Evolutionary conservation across 2,113 vertebrate species (phyloP).

Genomic region (Chaetops frenatus): DNA sequence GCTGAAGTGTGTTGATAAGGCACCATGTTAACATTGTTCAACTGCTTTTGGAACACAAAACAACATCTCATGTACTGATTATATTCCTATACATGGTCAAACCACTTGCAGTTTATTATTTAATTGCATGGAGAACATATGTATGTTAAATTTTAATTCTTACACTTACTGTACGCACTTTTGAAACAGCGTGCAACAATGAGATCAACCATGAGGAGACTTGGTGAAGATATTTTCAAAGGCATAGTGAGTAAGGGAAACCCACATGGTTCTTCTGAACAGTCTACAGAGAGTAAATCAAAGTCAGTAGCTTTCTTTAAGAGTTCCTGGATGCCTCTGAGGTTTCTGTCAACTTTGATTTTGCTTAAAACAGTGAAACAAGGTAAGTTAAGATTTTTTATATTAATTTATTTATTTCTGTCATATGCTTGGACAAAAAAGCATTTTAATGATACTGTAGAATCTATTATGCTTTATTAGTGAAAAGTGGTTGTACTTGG

Average conservation of each 20-base stretch:
- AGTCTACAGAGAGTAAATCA: conserved; percentile 38
- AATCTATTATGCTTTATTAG: background rate
- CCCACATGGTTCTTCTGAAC: conserved; percentile 19
- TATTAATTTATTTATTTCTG: background rate
- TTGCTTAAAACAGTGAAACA: conserved; percentile 83
- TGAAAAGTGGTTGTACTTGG: background rate
- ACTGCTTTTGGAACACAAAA: background rate
- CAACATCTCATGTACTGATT: background rate
- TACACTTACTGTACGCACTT: background rate
- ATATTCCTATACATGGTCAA: background rate
- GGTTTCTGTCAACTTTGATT: conserved; percentile 82
- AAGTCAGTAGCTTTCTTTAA: conserved; percentile 73
- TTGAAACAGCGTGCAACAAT: conserved; percentile 69
- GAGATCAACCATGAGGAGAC: conserved; percentile 79
- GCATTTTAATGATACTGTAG: background rate
- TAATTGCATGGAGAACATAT: background rate
- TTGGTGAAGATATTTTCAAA: conserved; percentile 83
- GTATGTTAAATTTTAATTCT: background rate
- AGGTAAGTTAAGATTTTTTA: conserved; percentile 67
- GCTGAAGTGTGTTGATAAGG: background rate
- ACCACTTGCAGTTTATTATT: background rate
- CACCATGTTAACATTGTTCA: background rate
- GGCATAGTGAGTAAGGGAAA: conserved; percentile 53
- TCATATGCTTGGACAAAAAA: background rate
- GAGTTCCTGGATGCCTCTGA: conserved; percentile 76